Conservation (phyloP, 2,888 invertebrate species). For the Euspilapteryx auroguttella region DNA sequence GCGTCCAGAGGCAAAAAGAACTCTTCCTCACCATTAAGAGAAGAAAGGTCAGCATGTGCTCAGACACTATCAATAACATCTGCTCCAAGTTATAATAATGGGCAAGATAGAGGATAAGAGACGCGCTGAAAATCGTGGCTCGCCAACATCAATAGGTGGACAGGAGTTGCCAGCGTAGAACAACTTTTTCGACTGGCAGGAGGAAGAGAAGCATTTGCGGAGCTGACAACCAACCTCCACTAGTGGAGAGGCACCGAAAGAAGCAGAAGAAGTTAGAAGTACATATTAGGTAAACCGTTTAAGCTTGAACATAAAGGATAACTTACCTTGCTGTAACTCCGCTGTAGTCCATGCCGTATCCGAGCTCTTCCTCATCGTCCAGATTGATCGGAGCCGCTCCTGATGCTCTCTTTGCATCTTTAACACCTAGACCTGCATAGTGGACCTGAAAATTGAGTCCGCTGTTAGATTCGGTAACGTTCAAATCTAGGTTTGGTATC, state of each 20-base stretch:
- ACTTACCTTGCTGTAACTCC: slow-evolving; percentile 21
- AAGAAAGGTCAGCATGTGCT: too few relatives aligned
- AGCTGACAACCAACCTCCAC: background rate
- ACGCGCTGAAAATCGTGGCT: too few relatives aligned
- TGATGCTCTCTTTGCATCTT: slow-evolving; percentile 15
- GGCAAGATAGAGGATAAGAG: too few relatives aligned
- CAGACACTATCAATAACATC: too few relatives aligned
- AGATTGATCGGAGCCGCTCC: slow-evolving; percentile 10
- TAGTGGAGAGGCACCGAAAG: too few relatives aligned
- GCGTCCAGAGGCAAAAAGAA: too few relatives aligned
- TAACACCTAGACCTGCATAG: slow-evolving; percentile 18
- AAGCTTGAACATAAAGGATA: background rate
- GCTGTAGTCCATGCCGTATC: slow-evolving; percentile 26
- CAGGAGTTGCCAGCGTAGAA: too few relatives aligned
- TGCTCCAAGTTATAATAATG: too few relatives aligned
- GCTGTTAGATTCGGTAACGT: background rate
- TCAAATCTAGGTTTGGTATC: background rate
- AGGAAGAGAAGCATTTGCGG: background rate
- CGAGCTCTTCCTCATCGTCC: slow-evolving; percentile 2
- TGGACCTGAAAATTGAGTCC: slow-evolving; percentile 15
- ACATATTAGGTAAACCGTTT: background rate
- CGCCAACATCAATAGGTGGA: too few relatives aligned
- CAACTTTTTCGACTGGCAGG: too few relatives aligned
- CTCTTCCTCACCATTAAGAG: too few relatives aligned
- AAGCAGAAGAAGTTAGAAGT: too few relatives aligned